phyloP scores from a whole-genome alignment of 2,888 invertebrate species.

The Nudaria mundana region DNA sequence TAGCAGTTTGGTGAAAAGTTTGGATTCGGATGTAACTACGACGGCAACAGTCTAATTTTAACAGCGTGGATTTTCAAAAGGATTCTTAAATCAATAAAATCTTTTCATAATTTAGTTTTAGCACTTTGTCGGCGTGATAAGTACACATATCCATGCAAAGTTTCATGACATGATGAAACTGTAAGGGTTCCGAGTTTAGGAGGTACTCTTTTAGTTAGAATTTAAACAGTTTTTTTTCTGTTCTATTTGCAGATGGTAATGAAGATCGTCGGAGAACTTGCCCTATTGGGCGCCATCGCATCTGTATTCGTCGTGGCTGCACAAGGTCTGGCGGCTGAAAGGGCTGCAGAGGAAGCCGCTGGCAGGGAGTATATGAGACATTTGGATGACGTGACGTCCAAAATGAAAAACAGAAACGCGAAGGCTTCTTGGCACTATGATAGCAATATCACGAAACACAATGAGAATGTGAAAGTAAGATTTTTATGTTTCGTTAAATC shows the following conservation, averaged over 20 bases:
- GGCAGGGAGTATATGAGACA: slow-evolving; percentile 83
- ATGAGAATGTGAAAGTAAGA: slow-evolving; percentile 75
- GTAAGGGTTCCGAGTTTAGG: no score
- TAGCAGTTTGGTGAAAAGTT: no score
- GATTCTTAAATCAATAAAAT: no score
- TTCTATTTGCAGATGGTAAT: slow-evolving; percentile 60
- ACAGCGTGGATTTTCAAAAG: no score
- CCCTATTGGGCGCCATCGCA: slow-evolving; percentile 69
- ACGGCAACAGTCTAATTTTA: no score
- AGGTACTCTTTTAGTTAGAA: no score
- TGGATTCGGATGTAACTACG: no score
- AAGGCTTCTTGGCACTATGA: slow-evolving; percentile 88
- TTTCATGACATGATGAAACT: no score
- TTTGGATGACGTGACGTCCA: slow-evolving; percentile 81
- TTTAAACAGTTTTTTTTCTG: no score
- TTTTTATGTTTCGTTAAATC: background rate
- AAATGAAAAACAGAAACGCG: slow-evolving; percentile 76
- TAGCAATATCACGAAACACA: slow-evolving; percentile 86
- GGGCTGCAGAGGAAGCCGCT: slow-evolving; percentile 77
- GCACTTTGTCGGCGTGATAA: no score
- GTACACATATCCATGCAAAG: no score
- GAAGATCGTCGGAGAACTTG: slow-evolving; percentile 68
- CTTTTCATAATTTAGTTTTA: no score
- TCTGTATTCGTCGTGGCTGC: slow-evolving; percentile 74
- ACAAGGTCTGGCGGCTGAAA: slow-evolving; percentile 67